Evolutionary conservation across 2,797 vertebrate species (phyloP), one percentile per base, ranked within the genome.

Genomic region (Parauchenoglanis ngamensis): DNA sequence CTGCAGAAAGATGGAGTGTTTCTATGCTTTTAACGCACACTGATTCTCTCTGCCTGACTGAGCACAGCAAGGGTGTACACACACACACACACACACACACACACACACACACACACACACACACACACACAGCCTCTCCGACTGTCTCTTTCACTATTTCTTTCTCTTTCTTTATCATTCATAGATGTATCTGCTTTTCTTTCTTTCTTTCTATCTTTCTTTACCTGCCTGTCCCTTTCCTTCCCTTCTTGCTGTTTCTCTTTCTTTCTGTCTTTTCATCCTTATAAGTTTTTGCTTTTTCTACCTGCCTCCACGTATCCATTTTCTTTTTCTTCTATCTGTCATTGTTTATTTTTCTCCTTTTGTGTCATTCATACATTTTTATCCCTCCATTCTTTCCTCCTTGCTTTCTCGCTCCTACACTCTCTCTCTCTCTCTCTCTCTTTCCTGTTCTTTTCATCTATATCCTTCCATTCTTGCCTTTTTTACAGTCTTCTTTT

Each of bases 41-140:
- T 1, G n/a, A 54, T 77, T 77, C 46, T 77, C 75, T 77, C 75
- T 19, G 52, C 46, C 52, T 77, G 75, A 77, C 75, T 54, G 52
- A 77, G 6, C 52, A 21, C 40, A 85, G 88, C 76, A 78, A 86
- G 75, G 61, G 68, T 46, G 17, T 75, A 68, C 85, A 19, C 72
- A 85, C n/a, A 63, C 63, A 49, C 72, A 54, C 56, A 54, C 72
- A 65, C 56, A 63, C 72, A 78, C 35, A 63, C 59, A 78, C 85
- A 54, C 85, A 79, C 85, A 40, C 59, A 77, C 49, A 35, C 23
- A 13, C 72, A 54, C 44, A 79, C 73, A 86, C 72, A 46, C 61
- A 46, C 35, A 77, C 35, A 67, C 40, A 49, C 31, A 28, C 40
- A 52, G 28, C 63, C 68, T 57, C 54, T 35, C 12, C 35, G 35